Base-by-base conservation (phyloP, 2,797 vertebrate genomes). In the Hydrophis major region DNA sequence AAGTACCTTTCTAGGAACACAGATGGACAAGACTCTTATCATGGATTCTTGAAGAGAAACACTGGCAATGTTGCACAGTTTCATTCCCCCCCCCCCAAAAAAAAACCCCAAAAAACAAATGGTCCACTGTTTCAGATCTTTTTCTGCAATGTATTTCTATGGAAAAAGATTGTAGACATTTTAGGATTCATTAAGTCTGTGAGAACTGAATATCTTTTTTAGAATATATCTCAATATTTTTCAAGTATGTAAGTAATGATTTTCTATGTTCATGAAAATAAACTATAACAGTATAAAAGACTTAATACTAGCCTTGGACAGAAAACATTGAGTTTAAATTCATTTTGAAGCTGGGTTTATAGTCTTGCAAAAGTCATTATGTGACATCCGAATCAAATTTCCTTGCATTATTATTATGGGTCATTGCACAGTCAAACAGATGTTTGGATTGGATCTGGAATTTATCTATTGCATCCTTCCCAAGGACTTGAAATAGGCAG, bases 31-130 rank as follows among this genome's bases (percentile, higher is more conserved):
- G 55, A 83, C 13, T 27, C 27, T 91, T 86, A 25, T 50, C 55
- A 53, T 86, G 47, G 59, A 27, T 86, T 91, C 47, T n/a, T 91
- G 18, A 61, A n/a, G 6, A 28, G 60, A 28, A 60, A 28, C 7
- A 25, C 86, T 3, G 14, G 27, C 27, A 63, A n/a, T 8, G 28
- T 50, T 50, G 56, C 14, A n/a, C 42, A 91, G 27, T 28, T 78
- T 20, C 7, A 42, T 20, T 2, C 5, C 0, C 1, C 12, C 42
- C 13, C 5, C 32, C 4, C 42, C 1, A 4, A 4, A 37, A 37
- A 50, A 50, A 50, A 50, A 50, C 1, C 32, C 32, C 32, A 32
- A 60, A 60, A 60, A 16, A 89, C 89, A 90, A 10, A 37, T 57
- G 28, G 6, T 16, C 13, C 55, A 50, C 14, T 42, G 22, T 5